A percentile compares a stretch with the other conserved stretches of the same genome.
Conservation (phyloP, 2,888 invertebrate genomes). For the Aporophyla lueneburgensis region DNA sequence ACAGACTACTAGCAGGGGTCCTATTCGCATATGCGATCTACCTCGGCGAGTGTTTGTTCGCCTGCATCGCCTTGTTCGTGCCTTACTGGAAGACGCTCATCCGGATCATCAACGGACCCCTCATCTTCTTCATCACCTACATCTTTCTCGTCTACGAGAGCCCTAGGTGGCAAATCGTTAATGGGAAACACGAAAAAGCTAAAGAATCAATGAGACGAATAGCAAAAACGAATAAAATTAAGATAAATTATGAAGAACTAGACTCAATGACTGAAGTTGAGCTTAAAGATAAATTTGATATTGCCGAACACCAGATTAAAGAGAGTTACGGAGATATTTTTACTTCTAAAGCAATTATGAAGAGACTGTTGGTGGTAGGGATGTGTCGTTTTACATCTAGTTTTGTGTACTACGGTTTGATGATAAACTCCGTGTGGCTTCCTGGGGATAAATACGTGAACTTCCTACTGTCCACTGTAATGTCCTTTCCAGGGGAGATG, state of each 20-base stretch:
- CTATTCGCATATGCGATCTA: conserved; percentile 81
- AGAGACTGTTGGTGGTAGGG: conserved; percentile 74
- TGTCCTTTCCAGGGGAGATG: conserved; percentile 85
- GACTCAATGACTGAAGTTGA: conserved; percentile 72
- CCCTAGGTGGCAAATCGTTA: conserved; percentile 83
- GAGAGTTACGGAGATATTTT: conserved; percentile 77
- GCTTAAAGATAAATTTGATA: conserved; percentile 78
- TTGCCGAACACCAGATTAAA: conserved; percentile 73
- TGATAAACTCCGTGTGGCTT: conserved; percentile 83
- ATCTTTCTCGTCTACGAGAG: conserved; percentile 80
- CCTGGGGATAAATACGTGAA: conserved; percentile 85
- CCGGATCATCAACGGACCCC: conserved; percentile 80
- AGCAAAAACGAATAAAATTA: conserved; percentile 78
- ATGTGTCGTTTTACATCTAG: conserved; percentile 78
- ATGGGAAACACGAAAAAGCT: conserved; percentile 78
- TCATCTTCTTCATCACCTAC: conserved; percentile 76
- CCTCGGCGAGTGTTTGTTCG: conserved; percentile 80
- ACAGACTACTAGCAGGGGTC: conserved; percentile 80
- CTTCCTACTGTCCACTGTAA: conserved; percentile 81
- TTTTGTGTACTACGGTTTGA: conserved; percentile 84
- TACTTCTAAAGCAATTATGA: conserved; percentile 77
- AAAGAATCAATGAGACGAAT: conserved; percentile 75
- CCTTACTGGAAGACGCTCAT: conserved; percentile 82
- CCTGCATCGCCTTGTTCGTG: conserved; percentile 80
- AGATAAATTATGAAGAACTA: conserved; percentile 75